phyloP scores from a whole-genome alignment of 1,140 invertebrate species.

The Nasonia giraulti region DNA sequence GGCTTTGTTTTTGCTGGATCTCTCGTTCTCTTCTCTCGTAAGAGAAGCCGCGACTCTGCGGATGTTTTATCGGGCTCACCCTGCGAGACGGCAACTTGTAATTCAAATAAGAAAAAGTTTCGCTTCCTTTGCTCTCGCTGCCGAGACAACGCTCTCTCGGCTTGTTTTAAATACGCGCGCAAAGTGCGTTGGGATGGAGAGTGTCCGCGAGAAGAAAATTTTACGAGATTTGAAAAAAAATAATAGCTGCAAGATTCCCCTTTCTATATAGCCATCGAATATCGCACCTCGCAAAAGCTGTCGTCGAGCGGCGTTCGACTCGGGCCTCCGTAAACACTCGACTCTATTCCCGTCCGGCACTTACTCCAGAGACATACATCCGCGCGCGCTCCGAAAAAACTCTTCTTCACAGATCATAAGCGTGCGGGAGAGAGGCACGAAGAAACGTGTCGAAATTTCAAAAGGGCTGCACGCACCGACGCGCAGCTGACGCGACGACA shows the following conservation, averaged over 20 bases:
- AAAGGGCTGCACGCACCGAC: neutral
- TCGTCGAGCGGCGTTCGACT: neutral
- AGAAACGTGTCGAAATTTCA: neutral
- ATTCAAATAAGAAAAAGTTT: conserved; percentile 1
- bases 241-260: too few relatives aligned
- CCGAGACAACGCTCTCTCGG: neutral
- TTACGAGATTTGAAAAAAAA: neutral
- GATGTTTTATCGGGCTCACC: conserved; percentile 7
- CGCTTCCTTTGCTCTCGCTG: neutral
- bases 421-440: neutral
- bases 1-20: conserved; percentile 22
- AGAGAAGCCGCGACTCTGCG: neutral
- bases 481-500: conserved; percentile 6
- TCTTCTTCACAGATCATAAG: neutral
- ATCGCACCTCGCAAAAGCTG: conserved; percentile 9
- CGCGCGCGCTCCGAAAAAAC: neutral
- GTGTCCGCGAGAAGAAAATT: neutral
- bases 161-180: neutral
- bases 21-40: neutral
- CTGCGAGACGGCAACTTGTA: neutral
- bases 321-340: neutral
- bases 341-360: neutral
- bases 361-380: neutral
- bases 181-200: too few relatives aligned
- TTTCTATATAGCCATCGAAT: neutral